Evolutionary conservation across 1,140 invertebrate species (phyloP).

Genomic region (Brachionus angularis): DNA sequence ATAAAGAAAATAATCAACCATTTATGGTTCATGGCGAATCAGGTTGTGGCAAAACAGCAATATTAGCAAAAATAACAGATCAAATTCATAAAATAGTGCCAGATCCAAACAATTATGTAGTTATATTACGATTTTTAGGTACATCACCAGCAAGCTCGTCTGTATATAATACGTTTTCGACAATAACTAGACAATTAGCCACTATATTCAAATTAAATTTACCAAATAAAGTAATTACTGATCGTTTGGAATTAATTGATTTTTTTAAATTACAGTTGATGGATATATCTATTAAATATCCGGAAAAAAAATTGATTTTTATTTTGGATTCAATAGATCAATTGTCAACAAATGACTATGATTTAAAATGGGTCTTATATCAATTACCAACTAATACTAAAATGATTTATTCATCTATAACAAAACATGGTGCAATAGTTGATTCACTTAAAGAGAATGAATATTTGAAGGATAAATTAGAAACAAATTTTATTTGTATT

Average conservation of each 20-base stretch:
- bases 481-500: constrained; percentile 47
- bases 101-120: constrained; percentile 45
- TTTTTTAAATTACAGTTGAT: constrained; percentile 49
- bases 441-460: constrained; percentile 47
- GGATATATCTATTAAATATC: constrained; percentile 46
- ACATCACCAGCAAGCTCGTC: constrained; percentile 47
- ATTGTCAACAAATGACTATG: constrained; percentile 47
- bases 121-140: constrained; percentile 50
- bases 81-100: constrained; percentile 45
- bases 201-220: background rate
- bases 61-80: constrained; percentile 50
- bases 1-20: constrained; percentile 44
- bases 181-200: background rate
- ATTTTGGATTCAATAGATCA: constrained; percentile 51
- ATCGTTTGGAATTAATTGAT: constrained; percentile 46
- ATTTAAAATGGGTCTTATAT: constrained; percentile 52
- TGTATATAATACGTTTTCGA: background rate
- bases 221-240: background rate
- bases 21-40: constrained; percentile 50
- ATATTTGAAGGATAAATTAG: constrained; percentile 42
- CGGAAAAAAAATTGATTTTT: constrained; percentile 48
- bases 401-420: constrained; percentile 49
- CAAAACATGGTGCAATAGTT: constrained; percentile 46
- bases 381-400: constrained; percentile 51
- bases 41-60: constrained; percentile 52